Evolutionary conservation across 1,140 invertebrate genomes (phyloP).

Genomic region (Aricia agestis): DNA sequence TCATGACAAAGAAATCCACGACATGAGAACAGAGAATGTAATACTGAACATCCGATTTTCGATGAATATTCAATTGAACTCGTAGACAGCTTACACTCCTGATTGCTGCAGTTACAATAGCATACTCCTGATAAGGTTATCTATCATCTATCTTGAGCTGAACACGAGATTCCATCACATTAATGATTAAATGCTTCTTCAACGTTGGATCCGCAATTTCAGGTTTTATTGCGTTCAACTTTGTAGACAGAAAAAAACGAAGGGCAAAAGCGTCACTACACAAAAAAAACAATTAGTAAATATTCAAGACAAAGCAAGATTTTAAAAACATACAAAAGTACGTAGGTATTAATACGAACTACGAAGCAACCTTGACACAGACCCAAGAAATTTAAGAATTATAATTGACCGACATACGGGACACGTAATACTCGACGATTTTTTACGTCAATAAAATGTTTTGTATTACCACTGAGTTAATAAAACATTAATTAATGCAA

Average conservation of each 20-base stretch:
- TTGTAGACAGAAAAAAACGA: not conserved
- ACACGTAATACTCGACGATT: conserved; percentile 1
- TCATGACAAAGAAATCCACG: not conserved
- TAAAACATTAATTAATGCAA: conserved; percentile 9
- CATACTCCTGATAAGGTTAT: no score
- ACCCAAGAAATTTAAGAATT: conserved; percentile 5
- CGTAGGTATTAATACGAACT: not conserved
- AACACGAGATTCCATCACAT: not conserved
- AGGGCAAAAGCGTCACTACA: not conserved
- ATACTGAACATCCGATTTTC: no score
- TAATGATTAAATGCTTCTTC: not conserved
- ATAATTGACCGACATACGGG: conserved; percentile 6
- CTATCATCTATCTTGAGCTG: not conserved
- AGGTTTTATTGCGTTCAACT: not conserved
- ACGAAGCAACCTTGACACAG: conserved; percentile 9
- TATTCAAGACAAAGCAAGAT: not conserved
- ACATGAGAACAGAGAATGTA: no score
- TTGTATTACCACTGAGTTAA: not conserved
- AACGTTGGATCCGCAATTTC: not conserved
- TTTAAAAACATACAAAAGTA: no score
- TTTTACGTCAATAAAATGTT: conserved; percentile 3
- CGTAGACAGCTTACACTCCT: no score
- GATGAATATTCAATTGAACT: no score
- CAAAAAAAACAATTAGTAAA: conserved; percentile 1
- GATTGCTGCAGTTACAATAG: no score